These are phyloP conservation scores for Platalea minor DNA, from an alignment of 2,797 vertebrate genomes.

Conservation along the genomic window DNA sequence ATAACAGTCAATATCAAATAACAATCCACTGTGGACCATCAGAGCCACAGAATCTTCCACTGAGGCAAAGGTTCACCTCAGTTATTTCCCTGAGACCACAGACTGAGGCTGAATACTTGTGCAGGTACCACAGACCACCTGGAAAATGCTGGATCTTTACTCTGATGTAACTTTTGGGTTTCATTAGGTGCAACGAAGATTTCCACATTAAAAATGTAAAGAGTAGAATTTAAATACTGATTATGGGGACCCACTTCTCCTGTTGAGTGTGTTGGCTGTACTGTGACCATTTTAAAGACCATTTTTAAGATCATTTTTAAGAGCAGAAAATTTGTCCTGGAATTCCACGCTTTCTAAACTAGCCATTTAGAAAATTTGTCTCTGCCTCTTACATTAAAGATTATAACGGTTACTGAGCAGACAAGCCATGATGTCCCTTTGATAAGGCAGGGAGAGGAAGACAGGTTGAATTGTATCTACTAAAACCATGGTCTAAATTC, in stretches of 20 bases:
- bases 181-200: not conserved
- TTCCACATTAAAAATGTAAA: not conserved
- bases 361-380: not conserved
- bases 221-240: not conserved
- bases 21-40: accelerated
- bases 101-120: not conserved
- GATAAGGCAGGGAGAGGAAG: not conserved
- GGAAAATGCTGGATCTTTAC: not conserved
- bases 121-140: not conserved
- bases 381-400: not conserved
- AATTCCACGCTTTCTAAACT: not conserved
- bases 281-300: not conserved
- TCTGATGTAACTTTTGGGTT: not conserved
- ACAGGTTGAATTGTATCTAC: not conserved
- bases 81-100: not conserved
- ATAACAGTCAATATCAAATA: not conserved
- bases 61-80: not conserved
- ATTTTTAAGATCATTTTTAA: not conserved
- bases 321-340: not conserved
- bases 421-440: not conserved
- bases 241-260: not conserved
- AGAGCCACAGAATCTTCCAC: not conserved
- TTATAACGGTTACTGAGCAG: not conserved
- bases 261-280: not conserved
- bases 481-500: not conserved